phyloP scores from a whole-genome alignment of 2,888 invertebrate genomes.

The Torymus aiolomorphi region DNA sequence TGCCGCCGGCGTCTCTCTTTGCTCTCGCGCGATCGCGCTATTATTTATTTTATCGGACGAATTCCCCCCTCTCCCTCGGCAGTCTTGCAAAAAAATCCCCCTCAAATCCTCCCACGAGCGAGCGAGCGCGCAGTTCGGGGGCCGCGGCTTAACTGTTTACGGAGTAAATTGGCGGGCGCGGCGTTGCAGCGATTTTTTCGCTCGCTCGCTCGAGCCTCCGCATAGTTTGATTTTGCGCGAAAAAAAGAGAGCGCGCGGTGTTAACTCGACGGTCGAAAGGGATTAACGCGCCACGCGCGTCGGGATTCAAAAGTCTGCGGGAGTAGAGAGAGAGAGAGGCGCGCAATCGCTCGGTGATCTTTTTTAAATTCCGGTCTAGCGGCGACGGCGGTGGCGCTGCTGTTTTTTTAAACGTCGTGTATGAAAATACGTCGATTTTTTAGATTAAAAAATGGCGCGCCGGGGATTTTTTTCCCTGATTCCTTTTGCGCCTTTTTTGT shows the following conservation, averaged over 20 bases:
- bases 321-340: not conserved
- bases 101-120: conserved; percentile 22
- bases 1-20: conserved; percentile 5
- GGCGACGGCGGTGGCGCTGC: not conserved
- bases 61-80: not conserved
- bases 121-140: not conserved
- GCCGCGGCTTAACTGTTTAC: conserved; percentile 52
- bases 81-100: conserved; percentile 26
- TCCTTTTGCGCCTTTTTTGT: not conserved
- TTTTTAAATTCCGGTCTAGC: conserved; percentile 43
- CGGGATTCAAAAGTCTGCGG: conserved; percentile 24
- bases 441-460: not conserved
- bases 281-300: conserved; percentile 38
- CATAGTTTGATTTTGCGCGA: conserved; percentile 45
- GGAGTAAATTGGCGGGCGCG: conserved; percentile 51
- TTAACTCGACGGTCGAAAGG: conserved; percentile 42
- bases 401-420: conserved; percentile 11
- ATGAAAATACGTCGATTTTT: conserved; percentile 16
- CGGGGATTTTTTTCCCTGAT: not conserved
- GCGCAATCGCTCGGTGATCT: conserved; percentile 30
- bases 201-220: not conserved
- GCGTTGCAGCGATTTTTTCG: conserved; percentile 24
- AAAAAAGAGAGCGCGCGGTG: conserved; percentile 19
- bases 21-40: conserved; percentile 12
- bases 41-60: conserved; percentile 55